Percentiles rank a stretch among this genome's conserved stretches.
These are phyloP conservation scores for Tychaedon coryphoeus DNA, from an alignment of 2,113 vertebrate species.

Conservation along the genomic window DNA sequence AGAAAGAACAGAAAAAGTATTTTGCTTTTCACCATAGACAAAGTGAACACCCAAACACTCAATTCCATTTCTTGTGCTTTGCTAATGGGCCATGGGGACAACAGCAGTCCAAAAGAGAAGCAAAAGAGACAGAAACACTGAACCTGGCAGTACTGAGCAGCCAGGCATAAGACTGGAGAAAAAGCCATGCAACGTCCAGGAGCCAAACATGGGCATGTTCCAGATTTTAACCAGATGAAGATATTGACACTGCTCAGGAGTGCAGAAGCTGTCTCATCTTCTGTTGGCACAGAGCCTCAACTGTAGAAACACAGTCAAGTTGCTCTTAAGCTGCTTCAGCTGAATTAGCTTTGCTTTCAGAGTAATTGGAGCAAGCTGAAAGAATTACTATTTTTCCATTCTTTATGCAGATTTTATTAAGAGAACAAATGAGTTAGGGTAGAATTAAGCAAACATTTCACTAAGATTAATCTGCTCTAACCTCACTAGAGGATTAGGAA, in stretches of 20 bases:
- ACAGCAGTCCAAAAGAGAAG: not conserved
- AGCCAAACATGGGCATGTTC: not conserved
- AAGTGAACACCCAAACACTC: not conserved
- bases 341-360: slow-evolving; percentile 34
- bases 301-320: not conserved
- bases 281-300: not conserved
- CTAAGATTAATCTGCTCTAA: slow-evolving; percentile 22
- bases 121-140: not conserved
- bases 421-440: not conserved
- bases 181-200: not conserved
- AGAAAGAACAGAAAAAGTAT: not conserved
- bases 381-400: slow-evolving; percentile 34
- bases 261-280: not conserved
- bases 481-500: slow-evolving; percentile 10
- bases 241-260: not conserved
- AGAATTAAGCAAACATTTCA: slow-evolving; percentile 44
- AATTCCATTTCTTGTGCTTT: not conserved
- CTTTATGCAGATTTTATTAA: slow-evolving; percentile 45
- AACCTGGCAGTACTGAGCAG: not conserved
- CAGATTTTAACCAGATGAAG: not conserved
- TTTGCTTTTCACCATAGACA: not conserved
- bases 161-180: not conserved
- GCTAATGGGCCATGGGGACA: not conserved
- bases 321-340: slow-evolving; percentile 18
- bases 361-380: slow-evolving; percentile 26